Percentiles rank a stretch among this genome's conserved stretches.
Conservation (phyloP, 2,888 invertebrate species). For the Andrena bicolor region DNA sequence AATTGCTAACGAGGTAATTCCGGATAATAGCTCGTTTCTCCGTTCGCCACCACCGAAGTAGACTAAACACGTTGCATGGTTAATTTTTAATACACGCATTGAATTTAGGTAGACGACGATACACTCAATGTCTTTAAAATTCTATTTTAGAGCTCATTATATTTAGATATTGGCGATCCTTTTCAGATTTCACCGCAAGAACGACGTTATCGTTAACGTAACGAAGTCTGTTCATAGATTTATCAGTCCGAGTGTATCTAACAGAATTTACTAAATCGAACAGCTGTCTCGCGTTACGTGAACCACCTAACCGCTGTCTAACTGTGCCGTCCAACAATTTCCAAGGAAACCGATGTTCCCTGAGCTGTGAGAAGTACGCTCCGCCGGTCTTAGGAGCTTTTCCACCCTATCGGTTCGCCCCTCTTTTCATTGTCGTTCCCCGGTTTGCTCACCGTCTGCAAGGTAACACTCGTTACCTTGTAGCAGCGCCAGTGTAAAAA, state of each 20-base stretch:
- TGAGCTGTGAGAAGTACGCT: constrained; percentile 69
- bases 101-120: too few relatives aligned
- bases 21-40: constrained; percentile 30
- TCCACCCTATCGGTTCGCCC: constrained; percentile 69
- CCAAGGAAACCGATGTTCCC: constrained; percentile 63
- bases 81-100: neutral
- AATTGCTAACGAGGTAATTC: constrained; percentile 42
- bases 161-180: too few relatives aligned
- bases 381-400: constrained; percentile 70
- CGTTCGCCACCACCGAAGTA: constrained; percentile 15
- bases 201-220: too few relatives aligned
- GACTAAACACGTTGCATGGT: neutral
- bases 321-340: constrained; percentile 51
- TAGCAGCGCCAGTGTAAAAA: constrained; percentile 25
- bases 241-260: too few relatives aligned
- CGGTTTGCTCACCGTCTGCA: constrained; percentile 24
- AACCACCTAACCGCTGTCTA: constrained; percentile 31
- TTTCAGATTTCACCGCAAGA: too few relatives aligned
- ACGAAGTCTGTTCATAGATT: too few relatives aligned
- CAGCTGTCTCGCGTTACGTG: constrained; percentile 1
- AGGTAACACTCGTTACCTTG: constrained; percentile 43
- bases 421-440: constrained; percentile 58
- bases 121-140: too few relatives aligned
- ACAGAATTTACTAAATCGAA: neutral
- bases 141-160: too few relatives aligned